Conservation (phyloP, 2,113 vertebrate species). For the Mirounga angustirostris region DNA sequence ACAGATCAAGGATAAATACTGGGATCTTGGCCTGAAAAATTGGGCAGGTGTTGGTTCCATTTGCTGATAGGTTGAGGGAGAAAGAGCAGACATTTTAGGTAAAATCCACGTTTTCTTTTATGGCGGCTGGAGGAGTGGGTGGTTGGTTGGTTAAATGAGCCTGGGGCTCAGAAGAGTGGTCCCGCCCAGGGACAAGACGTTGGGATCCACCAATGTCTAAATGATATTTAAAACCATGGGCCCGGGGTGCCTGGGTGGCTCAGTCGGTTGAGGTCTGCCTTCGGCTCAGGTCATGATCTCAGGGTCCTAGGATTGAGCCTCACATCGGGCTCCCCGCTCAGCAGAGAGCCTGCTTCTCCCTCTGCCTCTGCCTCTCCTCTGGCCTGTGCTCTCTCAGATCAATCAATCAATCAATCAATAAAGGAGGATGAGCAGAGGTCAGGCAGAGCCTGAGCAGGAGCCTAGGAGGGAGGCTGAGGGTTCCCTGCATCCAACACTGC, state of each 20-base stretch:
- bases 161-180: not conserved
- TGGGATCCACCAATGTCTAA: not conserved
- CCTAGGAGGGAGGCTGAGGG: not conserved
- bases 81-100: not conserved
- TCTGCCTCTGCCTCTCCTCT: not conserved
- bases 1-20: not conserved
- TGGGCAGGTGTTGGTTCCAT: not conserved
- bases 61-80: not conserved
- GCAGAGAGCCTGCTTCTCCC: not conserved
- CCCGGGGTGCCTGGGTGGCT: not conserved
- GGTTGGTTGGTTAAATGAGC: not conserved
- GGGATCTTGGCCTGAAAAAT: not conserved
- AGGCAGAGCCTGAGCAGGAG: not conserved
- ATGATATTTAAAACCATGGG: not conserved
- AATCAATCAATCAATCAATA: no score
- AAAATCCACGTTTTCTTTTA: not conserved
- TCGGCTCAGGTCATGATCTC: not conserved
- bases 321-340: not conserved
- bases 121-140: not conserved
- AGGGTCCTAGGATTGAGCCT: not conserved
- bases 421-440: not conserved
- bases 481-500: not conserved
- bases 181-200: not conserved
- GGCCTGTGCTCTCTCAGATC: not conserved
- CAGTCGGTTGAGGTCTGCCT: not conserved